Conservation (phyloP, 2,113 vertebrate genomes). For the Bubo scandiacus region DNA sequence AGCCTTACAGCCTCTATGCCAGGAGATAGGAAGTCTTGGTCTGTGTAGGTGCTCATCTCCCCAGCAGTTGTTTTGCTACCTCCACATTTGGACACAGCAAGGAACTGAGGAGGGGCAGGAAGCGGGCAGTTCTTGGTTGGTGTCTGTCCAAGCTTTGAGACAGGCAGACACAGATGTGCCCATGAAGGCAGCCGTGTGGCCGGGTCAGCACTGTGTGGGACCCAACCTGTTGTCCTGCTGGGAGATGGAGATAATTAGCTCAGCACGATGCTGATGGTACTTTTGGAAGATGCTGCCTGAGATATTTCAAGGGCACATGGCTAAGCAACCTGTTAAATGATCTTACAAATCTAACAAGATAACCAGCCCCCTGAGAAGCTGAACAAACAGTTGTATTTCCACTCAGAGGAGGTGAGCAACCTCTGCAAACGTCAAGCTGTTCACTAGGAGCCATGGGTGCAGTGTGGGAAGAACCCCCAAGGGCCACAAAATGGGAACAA, state of each 20-base stretch:
- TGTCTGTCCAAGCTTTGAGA: background rate
- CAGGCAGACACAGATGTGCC: background rate
- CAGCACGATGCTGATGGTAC: background rate
- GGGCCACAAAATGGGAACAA: background rate
- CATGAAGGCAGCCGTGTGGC: background rate
- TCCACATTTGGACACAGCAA: background rate
- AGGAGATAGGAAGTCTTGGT: background rate
- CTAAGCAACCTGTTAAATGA: conserved; percentile 52
- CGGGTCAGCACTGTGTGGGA: background rate
- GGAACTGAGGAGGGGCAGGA: background rate
- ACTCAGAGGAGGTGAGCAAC: background rate
- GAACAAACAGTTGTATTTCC: conserved; percentile 48
- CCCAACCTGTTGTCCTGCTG: background rate
- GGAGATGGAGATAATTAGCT: conserved; percentile 25
- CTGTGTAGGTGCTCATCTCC: background rate
- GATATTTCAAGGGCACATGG: background rate
- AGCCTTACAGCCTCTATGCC: accelerated
- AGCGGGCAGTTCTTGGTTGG: accelerated
- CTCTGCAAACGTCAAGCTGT: background rate
- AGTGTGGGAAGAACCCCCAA: background rate
- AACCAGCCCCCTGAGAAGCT: conserved; percentile 50
- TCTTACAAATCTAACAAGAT: conserved; percentile 53
- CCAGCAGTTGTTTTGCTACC: background rate
- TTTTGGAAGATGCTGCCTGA: conserved; percentile 23
- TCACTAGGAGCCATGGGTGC: background rate